These are phyloP conservation scores for Ceramica pisi DNA, from an alignment of 2,888 invertebrate genomes.

Conservation along the genomic window DNA sequence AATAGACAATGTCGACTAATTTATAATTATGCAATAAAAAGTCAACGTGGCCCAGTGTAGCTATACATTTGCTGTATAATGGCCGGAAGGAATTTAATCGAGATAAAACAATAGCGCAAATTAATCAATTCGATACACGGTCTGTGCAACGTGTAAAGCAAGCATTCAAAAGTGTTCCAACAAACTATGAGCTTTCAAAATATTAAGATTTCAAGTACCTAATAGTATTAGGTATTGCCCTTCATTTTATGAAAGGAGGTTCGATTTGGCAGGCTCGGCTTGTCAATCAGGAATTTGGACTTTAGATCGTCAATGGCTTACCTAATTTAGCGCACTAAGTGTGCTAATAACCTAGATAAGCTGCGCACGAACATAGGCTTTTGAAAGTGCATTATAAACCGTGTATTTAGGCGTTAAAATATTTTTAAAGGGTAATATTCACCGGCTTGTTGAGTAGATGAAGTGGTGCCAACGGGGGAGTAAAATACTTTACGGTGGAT, in stretches of 20 bases:
- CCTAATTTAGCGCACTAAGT: background rate
- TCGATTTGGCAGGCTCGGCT: background rate
- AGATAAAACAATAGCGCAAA: conserved; percentile 10
- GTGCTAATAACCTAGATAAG: background rate
- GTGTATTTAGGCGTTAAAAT: background rate
- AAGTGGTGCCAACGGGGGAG: conserved; percentile 27
- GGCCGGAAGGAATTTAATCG: background rate
- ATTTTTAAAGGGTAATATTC: background rate
- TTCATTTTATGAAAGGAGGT: conserved; percentile 1
- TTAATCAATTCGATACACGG: conserved; percentile 10
- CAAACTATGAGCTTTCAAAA: conserved; percentile 8
- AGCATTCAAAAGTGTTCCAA: background rate
- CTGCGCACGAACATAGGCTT: background rate
- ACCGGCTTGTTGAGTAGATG: background rate
- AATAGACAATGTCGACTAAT: background rate
- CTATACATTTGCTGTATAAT: background rate
- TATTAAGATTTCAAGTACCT: conserved; percentile 12
- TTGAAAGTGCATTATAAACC: background rate
- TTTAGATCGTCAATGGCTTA: background rate
- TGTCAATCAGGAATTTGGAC: background rate
- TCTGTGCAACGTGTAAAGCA: background rate
- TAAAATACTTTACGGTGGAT: conserved; percentile 35
- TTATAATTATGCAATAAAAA: background rate
- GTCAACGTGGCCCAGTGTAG: background rate
- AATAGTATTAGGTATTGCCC: conserved; percentile 3